These are phyloP conservation scores for Carcina quercana DNA, from an alignment of 2,888 invertebrate genomes.

Conservation along the genomic window DNA sequence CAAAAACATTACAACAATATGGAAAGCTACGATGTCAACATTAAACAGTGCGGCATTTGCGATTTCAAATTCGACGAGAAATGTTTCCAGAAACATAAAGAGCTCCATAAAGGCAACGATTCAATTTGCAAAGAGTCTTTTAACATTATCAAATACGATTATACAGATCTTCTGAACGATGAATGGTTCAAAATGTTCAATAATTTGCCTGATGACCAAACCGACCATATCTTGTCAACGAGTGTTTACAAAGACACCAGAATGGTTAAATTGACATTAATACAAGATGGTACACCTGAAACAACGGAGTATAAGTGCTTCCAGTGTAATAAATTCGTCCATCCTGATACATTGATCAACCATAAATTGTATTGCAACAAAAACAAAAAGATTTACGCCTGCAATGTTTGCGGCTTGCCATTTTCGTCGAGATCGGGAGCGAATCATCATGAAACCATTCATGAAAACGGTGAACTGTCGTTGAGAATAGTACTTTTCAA, in stretches of 20 bases:
- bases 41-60: slow-evolving; percentile 32
- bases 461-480: slow-evolving; percentile 11
- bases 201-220: slow-evolving; percentile 23
- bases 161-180: slow-evolving; percentile 23
- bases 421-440: slow-evolving; percentile 9
- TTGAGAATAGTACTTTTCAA: neutral
- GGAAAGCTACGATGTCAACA: slow-evolving; percentile 16
- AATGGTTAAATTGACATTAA: slow-evolving; percentile 24
- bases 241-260: slow-evolving; percentile 29
- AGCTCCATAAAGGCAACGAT: slow-evolving; percentile 24
- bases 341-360: slow-evolving; percentile 10
- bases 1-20: slow-evolving; percentile 34
- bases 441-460: slow-evolving; percentile 19
- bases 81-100: slow-evolving; percentile 28
- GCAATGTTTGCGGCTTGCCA: slow-evolving; percentile 13
- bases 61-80: slow-evolving; percentile 30
- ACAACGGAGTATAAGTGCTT: slow-evolving; percentile 31
- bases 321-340: slow-evolving; percentile 22
- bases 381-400: too few relatives aligned
- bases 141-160: slow-evolving; percentile 30
- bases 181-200: slow-evolving; percentile 36
- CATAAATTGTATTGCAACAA: too few relatives aligned
- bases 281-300: slow-evolving; percentile 26
- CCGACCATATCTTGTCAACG: slow-evolving; percentile 25
- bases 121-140: slow-evolving; percentile 23